Evolutionary conservation across 1,140 invertebrate species (phyloP), one percentile per base, ranked within the genome.

Genomic region (Polypedilum vanderplanki): DNA sequence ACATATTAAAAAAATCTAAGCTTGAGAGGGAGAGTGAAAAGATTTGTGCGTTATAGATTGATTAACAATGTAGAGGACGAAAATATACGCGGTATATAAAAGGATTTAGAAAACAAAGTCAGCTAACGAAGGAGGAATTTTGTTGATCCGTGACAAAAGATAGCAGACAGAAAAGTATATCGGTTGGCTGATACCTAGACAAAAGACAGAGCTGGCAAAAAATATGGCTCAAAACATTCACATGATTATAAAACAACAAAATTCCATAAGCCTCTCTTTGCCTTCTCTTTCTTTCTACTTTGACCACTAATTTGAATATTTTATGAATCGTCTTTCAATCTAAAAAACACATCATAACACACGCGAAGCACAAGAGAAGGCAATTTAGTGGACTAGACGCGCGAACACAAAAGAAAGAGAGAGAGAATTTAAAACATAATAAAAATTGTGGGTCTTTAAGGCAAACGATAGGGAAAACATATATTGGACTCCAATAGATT

Each of bases 131-230:
- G 9, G 8, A 18, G 65, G 17, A 20, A 70, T 70, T n/a, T 8
- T 70, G 9, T 70, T 70, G 65, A 70, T 70, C 65, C 2, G 18
- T 18, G 65, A 70, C 65, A 70, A 70, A 70, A 70, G 65, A 70
- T 70, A 70, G n/a, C 65, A 57, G 18, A 17, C 65, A 2, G 46
- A 15, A 57, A 57, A 57, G 46, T 57, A 33, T 3, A 33, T 5
- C 5, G n/a, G n/a, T 33, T 33, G 24, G n/a, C n/a, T n/a, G n/a
- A n/a, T n/a, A n/a, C n/a, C 24, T 33, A 33, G 46, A n/a, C 46
- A 57, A 57, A 57, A 57, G 46, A 57, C 15, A n/a, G 46, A 57
- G 15, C 15, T 57, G 5, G 46, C 4, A 57, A 57, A n/a, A 57
- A 57, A 57, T 57, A 57, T 57, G 46, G 46, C 46, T n/a, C 46